Evolutionary conservation across 2,888 invertebrate genomes (phyloP), one percentile per base, ranked within the genome.

Genomic region (Ptilodon capucinus): DNA sequence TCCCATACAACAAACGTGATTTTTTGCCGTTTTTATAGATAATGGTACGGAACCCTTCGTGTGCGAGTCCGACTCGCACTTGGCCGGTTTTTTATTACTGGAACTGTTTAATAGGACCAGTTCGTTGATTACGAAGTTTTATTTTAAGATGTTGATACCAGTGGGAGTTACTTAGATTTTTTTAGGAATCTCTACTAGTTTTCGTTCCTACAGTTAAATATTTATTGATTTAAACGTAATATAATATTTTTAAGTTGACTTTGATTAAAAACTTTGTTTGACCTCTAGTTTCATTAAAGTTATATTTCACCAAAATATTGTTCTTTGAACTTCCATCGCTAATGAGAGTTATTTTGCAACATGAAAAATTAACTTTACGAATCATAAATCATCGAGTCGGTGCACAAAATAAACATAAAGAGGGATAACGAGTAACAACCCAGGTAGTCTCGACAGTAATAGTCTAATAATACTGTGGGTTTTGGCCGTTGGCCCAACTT

Each of bases 391-490:
- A 65, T 57, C 53, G 44, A 51, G 45, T 48, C 53, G 48, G 52
- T 40, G 38, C 48, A 40, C 48, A 69, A 69, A 68, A 70, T 57
- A 64, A 73, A 71, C 59, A 58, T 49, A 60, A 64, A 57, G 61
- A 69, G 61, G 69, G 13, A 40, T 25, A 48, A 44, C 36, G 43
- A 16, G 25, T 25, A 48, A 44, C 36, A 42, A 47, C 49, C 60
- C 86, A 88, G 86, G 89, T 88, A 88, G 81, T 79, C 70, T 52
- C 71, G 79, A 72, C 74, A 71, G 74, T 81, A 81, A 83, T 83
- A 73, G 76, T 84, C 89, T 89, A 89, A 86, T 87, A 85, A 88
- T 89, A 89, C 80, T 74, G 75, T 60, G 61, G 57, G 71, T 76
- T 75, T 86, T 89, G 89, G 89, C 88, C 69, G 68, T 55, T 68